These are phyloP conservation scores for Bagarius yarrelli DNA, from an alignment of 2,113 vertebrate genomes.

Conservation along the genomic window DNA sequence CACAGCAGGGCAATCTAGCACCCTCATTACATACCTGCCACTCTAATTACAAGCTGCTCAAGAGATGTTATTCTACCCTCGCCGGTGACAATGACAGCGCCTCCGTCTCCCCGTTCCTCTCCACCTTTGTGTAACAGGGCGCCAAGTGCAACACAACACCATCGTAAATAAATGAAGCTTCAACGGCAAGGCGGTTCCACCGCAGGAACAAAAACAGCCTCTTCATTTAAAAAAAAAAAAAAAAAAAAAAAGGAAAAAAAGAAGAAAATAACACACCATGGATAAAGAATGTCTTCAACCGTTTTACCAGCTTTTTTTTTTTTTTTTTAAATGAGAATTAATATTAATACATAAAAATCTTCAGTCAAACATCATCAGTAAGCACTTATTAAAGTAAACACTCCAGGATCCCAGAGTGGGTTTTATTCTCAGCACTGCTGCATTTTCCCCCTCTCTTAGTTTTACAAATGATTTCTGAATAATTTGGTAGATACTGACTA, in stretches of 20 bases:
- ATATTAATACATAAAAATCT: neutral
- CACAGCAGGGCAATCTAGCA: constrained; percentile 74
- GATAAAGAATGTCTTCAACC: neutral
- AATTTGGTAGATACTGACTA: neutral
- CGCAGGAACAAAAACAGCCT: constrained; percentile 51
- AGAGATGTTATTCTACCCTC: constrained; percentile 80
- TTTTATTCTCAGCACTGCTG: neutral
- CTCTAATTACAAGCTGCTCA: constrained; percentile 83
- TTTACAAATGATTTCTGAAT: neutral
- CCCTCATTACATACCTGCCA: constrained; percentile 80
- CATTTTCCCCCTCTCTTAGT: neutral
- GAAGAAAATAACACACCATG: constrained; percentile 1
- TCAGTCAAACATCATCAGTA: neutral
- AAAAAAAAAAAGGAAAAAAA: constrained; percentile 3
- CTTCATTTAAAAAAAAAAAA: neutral
- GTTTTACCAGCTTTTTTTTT: neutral
- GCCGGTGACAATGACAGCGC: constrained; percentile 72
- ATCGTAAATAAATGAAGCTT: constrained; percentile 70
- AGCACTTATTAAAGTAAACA: neutral
- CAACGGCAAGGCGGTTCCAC: constrained; percentile 51
- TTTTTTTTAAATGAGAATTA: too few species aligned
- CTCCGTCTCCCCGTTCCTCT: constrained; percentile 65
- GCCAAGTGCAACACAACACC: constrained; percentile 68
- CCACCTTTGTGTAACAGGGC: constrained; percentile 63
- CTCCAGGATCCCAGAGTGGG: neutral